These are phyloP conservation scores for Hydroisotoma schaefferi DNA, from an alignment of 2,888 invertebrate genomes.

Conservation along the genomic window DNA sequence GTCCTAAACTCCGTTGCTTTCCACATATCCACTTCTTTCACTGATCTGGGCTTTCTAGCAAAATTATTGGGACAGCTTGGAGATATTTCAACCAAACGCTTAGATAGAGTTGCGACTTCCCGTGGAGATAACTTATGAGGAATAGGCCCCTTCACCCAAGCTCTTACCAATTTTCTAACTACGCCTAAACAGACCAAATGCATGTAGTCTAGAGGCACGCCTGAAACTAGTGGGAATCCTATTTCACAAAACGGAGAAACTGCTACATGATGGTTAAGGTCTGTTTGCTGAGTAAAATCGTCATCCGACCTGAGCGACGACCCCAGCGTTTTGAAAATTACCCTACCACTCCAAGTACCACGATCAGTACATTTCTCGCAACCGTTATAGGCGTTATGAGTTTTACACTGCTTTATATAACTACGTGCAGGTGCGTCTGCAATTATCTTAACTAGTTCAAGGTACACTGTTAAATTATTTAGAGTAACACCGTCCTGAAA, in stretches of 20 bases:
- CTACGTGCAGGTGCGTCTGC: slow-evolving; percentile 6
- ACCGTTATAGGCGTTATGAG: slow-evolving; percentile 2
- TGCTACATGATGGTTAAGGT: slow-evolving; percentile 29
- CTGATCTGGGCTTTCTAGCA: slow-evolving; percentile 40
- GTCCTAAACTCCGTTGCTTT: slow-evolving; percentile 48
- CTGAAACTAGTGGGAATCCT: slow-evolving; percentile 18
- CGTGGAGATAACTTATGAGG: background rate
- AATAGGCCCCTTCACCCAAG: slow-evolving; percentile 9
- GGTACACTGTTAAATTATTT: background rate
- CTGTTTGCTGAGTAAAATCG: slow-evolving; percentile 15
- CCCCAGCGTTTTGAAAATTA: background rate
- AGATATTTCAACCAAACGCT: background rate
- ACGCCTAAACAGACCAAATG: slow-evolving; percentile 33
- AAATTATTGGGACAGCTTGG: slow-evolving; percentile 36
- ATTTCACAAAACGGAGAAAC: slow-evolving; percentile 15
- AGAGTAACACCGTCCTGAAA: background rate
- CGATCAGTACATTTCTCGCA: slow-evolving; percentile 3
- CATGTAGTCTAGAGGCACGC: slow-evolving; percentile 29
- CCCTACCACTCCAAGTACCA: slow-evolving; percentile 1
- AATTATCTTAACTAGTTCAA: background rate
- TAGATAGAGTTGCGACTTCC: background rate
- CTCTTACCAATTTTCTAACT: slow-evolving; percentile 15
- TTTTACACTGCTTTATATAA: slow-evolving; percentile 1
- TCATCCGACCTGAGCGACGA: slow-evolving; percentile 11
- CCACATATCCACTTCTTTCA: slow-evolving; percentile 42